Base-by-base conservation (phyloP, 2,113 vertebrate species). In the Cinclus cinclus region DNA sequence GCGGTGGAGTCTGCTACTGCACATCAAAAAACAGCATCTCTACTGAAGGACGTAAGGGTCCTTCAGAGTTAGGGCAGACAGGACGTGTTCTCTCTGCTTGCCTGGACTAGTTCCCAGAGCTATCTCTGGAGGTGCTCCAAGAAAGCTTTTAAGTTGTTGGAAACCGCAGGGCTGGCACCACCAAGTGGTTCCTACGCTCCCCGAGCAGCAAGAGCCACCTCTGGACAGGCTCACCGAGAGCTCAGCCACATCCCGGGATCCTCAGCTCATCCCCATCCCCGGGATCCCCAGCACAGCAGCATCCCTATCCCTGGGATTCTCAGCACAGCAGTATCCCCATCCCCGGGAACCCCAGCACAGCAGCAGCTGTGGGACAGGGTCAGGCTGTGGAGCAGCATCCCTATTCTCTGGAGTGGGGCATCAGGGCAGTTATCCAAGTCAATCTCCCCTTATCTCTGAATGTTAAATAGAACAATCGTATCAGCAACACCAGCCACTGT, bases 121-220 rank as follows among this genome's bases (percentile, higher is more conserved):
- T 19, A 25, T 6, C 74, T 47, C 90, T 85, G 92, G 94, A 92
- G 87, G 41, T 1, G n/a, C 78, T 87, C 95, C 94, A 95, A 73
- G 87, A 60, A 95, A 91, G 92, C 94, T 90, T 91, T 87, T 35
- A 90, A 67, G 62, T 2, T 3, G 84, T 0, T 85, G 88, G 53
- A 87, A 95, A 55, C 77, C 67, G 90, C 91, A 67, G 75, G 25
- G 78, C 92, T 94, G 94, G 96, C 94, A 89, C 96, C 96, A 95
- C 87, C 95, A 47, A 49, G 96, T 31, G 96, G 95, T 52, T 71
- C n/a, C 31, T 1, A 31, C 31, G 64, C 84, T 64, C 64, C 20
- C 19, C 1, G 4, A 11, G 75, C 67, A 46, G 85, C 56, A 24
- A 1, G 5, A 46, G 49, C 58, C 11, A 24, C 76, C 58, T 41